A percentile compares a stretch with the other conserved stretches of the same genome.
Conservation (phyloP, 2,797 vertebrate genomes). For the Acanthopagrus latus region DNA sequence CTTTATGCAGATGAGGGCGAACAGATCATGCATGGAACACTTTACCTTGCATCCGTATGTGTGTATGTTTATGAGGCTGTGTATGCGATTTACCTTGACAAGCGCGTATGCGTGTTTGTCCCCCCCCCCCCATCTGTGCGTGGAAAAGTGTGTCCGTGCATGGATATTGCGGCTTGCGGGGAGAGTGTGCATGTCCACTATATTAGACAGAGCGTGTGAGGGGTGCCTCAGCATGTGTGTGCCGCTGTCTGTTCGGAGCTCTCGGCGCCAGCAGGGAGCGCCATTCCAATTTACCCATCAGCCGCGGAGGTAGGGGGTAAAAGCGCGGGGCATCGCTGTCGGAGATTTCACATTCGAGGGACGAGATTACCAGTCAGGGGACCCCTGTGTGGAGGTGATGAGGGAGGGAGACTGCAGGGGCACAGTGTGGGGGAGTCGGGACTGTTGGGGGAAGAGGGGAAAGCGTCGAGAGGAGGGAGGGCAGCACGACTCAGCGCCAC, state of each 20-base stretch:
- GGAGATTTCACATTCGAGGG: conserved; percentile 85
- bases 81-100: conserved; percentile 56
- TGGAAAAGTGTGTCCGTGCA: conserved; percentile 72
- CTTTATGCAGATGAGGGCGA: conserved; percentile 81
- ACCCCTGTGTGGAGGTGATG: conserved; percentile 83
- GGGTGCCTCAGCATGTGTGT: conserved; percentile 80
- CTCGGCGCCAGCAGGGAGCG: conserved; percentile 85
- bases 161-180: conserved; percentile 82
- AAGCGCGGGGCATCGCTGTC: conserved; percentile 78
- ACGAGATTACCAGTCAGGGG: conserved; percentile 85
- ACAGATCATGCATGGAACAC: conserved; percentile 73
- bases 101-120: conserved; percentile 39
- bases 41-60: conserved; percentile 55
- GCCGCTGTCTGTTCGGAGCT: conserved; percentile 80
- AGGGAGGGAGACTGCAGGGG: conserved; percentile 79
- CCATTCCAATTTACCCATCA: conserved; percentile 87
- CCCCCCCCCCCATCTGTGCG: conserved; percentile 29
- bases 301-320: conserved; percentile 80
- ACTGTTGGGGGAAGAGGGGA: conserved; percentile 56
- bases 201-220: conserved; percentile 80
- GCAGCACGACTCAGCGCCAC: conserved; percentile 66
- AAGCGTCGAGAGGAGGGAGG: conserved; percentile 48
- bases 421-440: conserved; percentile 71
- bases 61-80: conserved; percentile 53
- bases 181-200: conserved; percentile 84